Evolutionary conservation across 2,888 invertebrate genomes (phyloP), one percentile per base, ranked within the genome.

Genomic region (Drosophila bunnanda): DNA sequence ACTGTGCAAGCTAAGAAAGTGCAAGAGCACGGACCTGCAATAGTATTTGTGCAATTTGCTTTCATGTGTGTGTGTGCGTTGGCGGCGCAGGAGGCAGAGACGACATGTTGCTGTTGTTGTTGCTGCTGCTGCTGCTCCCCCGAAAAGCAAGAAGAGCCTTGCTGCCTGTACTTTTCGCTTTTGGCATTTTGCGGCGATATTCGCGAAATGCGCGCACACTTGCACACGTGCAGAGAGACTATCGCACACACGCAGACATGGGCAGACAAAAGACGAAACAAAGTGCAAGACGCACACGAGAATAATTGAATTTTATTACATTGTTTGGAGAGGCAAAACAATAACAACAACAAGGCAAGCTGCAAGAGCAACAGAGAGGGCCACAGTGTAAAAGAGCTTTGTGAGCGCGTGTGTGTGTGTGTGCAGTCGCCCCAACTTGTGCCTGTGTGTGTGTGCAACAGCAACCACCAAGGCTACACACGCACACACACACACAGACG

Each of bases 221-320:
- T 39, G 30, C 25, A 64, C 46, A 62, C 59, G 75, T 80, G 80
- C 80, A 80, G 32, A 34, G 50, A 34, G 32, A 34, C 80, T 84
- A 57, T 20, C 53, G 53, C 38, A 53, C 32, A 15, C 56, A 44
- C 66, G 25, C 58, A 46, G 32, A 44, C 17, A 28, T 15, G 22
- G 39, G 46, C 71, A 62, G 55, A 91, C 90, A 89, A 90, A 80
- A 84, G 85, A 84, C 88, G 89, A 91, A 91, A 85, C 86, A 89
- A 88, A 89, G 82, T 89, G 88, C 90, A 89, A 91, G 90, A 90
- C 89, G 90, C 80, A 91, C 85, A 89, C 76, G 86, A 89, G 91
- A 91, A 92, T 91, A 91, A 91, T 91, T 92, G 92, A 91, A 91
- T 91, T 91, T 92, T 92, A 91, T 92, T 92, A 91, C 92, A 92